A percentile compares a stretch with the other conserved stretches of the same genome.
Evolutionary conservation across 2,797 vertebrate species (phyloP).

Genomic region (Catharus ustulatus): DNA sequence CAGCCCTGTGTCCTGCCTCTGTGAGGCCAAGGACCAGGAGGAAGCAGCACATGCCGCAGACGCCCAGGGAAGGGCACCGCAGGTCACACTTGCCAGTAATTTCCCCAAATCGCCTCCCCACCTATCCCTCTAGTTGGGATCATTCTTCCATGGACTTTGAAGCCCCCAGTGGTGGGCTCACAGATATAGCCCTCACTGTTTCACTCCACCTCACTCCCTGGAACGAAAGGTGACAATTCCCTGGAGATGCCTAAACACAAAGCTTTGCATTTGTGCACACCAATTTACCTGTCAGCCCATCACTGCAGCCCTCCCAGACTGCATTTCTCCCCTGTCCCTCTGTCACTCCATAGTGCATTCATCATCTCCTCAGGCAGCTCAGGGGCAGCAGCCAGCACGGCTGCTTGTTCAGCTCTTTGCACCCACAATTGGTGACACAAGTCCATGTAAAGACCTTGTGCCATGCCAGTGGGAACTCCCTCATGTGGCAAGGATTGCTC

Average conservation of each 20-base stretch:
- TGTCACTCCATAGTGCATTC: background rate
- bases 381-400: background rate
- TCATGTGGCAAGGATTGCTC: rapidly evolving
- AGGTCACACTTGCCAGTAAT: background rate
- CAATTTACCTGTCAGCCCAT: background rate
- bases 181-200: background rate
- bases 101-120: background rate
- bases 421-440: background rate
- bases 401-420: background rate
- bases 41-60: rapidly evolving
- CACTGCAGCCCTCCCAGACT: background rate
- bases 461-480: background rate
- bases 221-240: rapidly evolving
- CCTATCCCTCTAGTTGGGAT: background rate
- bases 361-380: background rate
- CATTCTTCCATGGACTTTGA: background rate
- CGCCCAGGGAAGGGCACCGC: background rate
- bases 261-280: rapidly evolving
- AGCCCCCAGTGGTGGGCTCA: background rate
- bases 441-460: rapidly evolving
- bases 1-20: background rate
- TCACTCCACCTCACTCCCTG: background rate
- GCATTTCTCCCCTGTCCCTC: background rate
- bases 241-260: background rate
- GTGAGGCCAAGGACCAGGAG: background rate